Conservation (phyloP, 2,797 vertebrate genomes). For the Etheostoma perlongum region DNA sequence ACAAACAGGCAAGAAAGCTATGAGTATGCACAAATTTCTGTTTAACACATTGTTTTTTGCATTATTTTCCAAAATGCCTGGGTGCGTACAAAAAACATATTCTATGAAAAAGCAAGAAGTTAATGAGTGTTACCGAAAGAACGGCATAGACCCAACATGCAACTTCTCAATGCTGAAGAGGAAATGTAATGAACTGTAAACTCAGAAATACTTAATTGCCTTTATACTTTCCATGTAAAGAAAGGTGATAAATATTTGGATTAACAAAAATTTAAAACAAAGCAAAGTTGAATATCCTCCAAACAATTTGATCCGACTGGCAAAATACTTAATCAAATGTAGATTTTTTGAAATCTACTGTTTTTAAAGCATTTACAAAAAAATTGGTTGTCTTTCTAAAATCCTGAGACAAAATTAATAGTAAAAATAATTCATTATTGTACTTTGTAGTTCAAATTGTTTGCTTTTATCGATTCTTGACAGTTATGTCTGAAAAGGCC, state of each 20-base stretch:
- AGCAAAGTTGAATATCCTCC: no score
- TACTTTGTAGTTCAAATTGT: background rate
- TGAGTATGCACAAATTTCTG: background rate
- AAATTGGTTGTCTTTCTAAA: no score
- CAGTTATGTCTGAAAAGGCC: no score
- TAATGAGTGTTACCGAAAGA: background rate
- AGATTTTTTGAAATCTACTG: no score
- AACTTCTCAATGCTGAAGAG: background rate
- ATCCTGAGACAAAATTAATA: no score
- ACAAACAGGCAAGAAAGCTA: background rate
- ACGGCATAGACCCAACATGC: background rate
- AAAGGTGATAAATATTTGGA: background rate
- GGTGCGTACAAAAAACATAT: background rate
- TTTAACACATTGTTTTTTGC: background rate
- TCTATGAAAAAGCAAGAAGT: background rate
- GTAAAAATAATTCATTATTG: no score
- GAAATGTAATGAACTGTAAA: background rate
- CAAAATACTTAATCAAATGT: no score
- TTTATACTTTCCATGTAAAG: background rate
- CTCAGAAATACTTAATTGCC: background rate
- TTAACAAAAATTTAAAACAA: no score
- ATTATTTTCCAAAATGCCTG: background rate
- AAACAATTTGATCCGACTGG: no score
- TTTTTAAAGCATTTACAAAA: no score
- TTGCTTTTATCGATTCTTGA: background rate